A percentile compares a stretch with the other conserved stretches of the same genome.
Evolutionary conservation across 2,888 invertebrate species (phyloP).

Genomic region (Itoplectis maculator): DNA sequence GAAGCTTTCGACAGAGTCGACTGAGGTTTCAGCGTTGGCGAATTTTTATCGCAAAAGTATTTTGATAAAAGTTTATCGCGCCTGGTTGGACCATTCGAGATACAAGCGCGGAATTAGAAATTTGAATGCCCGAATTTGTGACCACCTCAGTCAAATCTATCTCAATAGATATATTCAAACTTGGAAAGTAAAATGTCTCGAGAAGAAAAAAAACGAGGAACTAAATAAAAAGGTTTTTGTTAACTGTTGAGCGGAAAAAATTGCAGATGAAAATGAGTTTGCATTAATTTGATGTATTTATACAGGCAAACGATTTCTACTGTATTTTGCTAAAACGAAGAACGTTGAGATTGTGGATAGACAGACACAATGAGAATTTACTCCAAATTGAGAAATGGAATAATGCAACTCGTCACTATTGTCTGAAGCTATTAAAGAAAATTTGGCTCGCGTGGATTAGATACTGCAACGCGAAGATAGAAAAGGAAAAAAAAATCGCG

Average conservation of each 20-base stretch:
- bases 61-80: conserved; percentile 32
- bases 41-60: conserved; percentile 21
- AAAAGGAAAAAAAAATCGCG: conserved; percentile 41
- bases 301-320: conserved; percentile 49
- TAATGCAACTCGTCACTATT: conserved; percentile 45
- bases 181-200: conserved; percentile 55
- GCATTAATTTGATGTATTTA: conserved; percentile 12
- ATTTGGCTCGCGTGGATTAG: conserved; percentile 63
- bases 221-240: conserved; percentile 49
- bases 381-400: conserved; percentile 32
- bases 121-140: conserved; percentile 29
- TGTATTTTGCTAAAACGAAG: conserved; percentile 25
- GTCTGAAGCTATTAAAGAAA: conserved; percentile 58
- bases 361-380: background rate
- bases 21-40: background rate
- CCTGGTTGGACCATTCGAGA: conserved; percentile 40
- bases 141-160: background rate
- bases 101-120: conserved; percentile 57
- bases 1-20: background rate
- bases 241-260: conserved; percentile 18
- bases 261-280: conserved; percentile 15
- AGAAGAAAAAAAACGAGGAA: conserved; percentile 44
- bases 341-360: conserved; percentile 40
- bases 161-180: conserved; percentile 49
- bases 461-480: conserved; percentile 61